Evolutionary conservation across 2,113 vertebrate genomes (phyloP).

Genomic region (Eonycteris spelaea): DNA sequence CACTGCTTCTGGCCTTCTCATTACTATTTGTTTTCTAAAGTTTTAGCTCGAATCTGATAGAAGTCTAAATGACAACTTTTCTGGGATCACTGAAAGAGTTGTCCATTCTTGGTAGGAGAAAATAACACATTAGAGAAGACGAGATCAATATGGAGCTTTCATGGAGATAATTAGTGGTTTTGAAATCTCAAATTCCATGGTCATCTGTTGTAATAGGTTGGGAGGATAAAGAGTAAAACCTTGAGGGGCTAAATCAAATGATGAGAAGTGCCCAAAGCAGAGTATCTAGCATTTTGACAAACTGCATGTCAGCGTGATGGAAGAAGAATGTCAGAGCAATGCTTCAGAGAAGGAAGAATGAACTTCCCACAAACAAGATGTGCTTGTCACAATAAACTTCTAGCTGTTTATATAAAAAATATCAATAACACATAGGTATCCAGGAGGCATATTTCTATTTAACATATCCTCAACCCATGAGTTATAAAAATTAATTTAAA

Average conservation of each 20-base stretch:
- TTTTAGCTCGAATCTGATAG: background rate
- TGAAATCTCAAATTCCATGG: background rate
- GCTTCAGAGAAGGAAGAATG: background rate
- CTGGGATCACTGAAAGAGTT: background rate
- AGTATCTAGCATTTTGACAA: background rate
- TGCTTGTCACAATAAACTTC: background rate
- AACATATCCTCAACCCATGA: slow-evolving; percentile 30
- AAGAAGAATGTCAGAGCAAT: background rate
- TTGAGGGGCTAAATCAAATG: background rate
- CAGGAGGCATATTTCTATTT: slow-evolving; percentile 27
- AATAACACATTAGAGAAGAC: background rate
- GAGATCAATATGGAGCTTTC: background rate
- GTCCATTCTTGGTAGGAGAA: background rate
- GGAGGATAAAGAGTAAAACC: background rate
- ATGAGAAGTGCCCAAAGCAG: background rate
- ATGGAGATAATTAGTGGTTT: background rate
- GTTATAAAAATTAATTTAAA: slow-evolving; percentile 51
- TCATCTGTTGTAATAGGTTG: background rate
- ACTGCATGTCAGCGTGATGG: background rate
- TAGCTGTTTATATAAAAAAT: slow-evolving; percentile 27
- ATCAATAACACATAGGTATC: background rate
- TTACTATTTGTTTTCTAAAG: background rate
- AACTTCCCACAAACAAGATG: background rate
- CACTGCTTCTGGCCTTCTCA: background rate
- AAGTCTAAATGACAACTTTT: background rate